Base-by-base conservation (phyloP, 2,113 vertebrate species). In the Oenanthe melanoleuca region DNA sequence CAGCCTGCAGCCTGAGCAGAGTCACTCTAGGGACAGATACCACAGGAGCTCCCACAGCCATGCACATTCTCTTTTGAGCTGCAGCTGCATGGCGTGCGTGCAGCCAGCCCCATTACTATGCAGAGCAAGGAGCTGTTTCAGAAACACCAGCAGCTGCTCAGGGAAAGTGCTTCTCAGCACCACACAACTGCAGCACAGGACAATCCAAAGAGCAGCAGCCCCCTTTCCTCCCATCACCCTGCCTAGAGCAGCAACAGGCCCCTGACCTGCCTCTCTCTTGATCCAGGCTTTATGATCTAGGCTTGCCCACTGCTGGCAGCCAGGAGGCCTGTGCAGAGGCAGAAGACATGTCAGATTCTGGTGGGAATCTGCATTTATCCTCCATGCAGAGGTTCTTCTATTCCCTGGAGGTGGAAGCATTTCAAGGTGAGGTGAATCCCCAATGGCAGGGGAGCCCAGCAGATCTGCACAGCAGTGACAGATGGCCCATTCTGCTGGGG, bases 21-120 rank as follows among this genome's bases (percentile, higher is more conserved):
- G 59, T 34, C 60, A 61, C 64, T 83, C n/a, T 5, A 33, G 47
- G 47, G 86, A 21, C 71, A 52, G 86, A 83, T 69, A 73, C 55
- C 87, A 55, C 53, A 22, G 40, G 52, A 84, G 84, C 60, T 78
- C 29, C 57, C 65, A 33, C 14, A 49, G 80, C 65, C 18, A 0
- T 60, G 17, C 49, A 26, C 45, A 33, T 8, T 4, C 75, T 77
- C 74, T 53, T 25, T 3, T 3, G 65, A 92, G 92, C 80, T 75
- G 94, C 92, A 95, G 95, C 91, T 97, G 94, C 61, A 34, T 1
- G 2, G 56, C 0, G 14, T 34, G 84, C 6, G 23, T 84, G 91
- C 94, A 74, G 82, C 56, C 86, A 96, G 77, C 70, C 21, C 70
- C 83, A 84, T 92, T 45, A 79, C 77, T 91, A 95, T 10, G 12